A percentile compares a stretch with the other conserved stretches of the same genome.
Conservation (phyloP, 2,797 vertebrate species). For the Poecile montanus region DNA sequence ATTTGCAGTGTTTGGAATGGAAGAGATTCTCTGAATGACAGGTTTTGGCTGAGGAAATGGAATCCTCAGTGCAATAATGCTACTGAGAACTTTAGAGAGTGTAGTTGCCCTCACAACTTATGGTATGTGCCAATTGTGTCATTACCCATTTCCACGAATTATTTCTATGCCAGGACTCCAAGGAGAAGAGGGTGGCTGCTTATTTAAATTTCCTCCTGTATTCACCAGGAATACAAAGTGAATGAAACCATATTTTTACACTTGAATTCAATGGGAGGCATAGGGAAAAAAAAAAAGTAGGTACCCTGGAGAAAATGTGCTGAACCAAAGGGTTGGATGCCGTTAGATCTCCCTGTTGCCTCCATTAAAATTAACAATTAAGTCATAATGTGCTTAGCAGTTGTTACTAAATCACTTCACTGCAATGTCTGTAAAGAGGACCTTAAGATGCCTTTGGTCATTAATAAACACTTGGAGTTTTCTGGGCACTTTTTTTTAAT, state of each 20-base stretch:
- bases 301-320: background rate
- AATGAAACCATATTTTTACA: background rate
- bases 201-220: background rate
- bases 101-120: background rate
- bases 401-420: background rate
- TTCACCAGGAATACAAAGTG: background rate
- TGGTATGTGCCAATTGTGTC: background rate
- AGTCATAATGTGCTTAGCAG: background rate
- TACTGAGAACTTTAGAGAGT: background rate
- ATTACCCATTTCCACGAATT: background rate
- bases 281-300: background rate
- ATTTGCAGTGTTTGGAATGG: background rate
- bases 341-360: background rate
- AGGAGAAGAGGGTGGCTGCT: background rate
- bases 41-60: background rate
- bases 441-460: background rate
- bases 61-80: background rate
- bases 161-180: background rate
- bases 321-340: background rate
- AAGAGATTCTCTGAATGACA: background rate
- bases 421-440: background rate
- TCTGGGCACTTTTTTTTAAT: background rate
- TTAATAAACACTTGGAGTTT: background rate
- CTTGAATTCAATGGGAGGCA: background rate
- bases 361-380: background rate